Conservation (phyloP, 2,888 invertebrate species). For the Ptilodon capucinus region DNA sequence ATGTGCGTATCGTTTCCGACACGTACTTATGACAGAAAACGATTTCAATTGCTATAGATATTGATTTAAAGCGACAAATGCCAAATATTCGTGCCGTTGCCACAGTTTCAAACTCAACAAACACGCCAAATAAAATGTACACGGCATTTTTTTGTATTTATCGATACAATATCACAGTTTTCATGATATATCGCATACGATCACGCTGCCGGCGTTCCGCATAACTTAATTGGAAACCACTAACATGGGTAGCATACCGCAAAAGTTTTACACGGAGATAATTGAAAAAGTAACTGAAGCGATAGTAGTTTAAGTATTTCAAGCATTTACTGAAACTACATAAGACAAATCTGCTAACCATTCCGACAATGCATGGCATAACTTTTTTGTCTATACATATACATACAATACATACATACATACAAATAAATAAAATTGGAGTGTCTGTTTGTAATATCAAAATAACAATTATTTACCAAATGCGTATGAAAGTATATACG, state of each 20-base stretch:
- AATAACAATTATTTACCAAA: too few relatives aligned
- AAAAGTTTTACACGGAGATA: slow-evolving; percentile 25
- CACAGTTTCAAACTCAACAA: neutral
- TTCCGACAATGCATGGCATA: too few relatives aligned
- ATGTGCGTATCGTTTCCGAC: slow-evolving; percentile 1
- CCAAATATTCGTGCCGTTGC: slow-evolving; percentile 12
- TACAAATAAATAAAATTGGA: too few relatives aligned
- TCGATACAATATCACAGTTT: slow-evolving; percentile 27
- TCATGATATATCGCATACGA: slow-evolving; percentile 53
- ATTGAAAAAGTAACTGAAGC: slow-evolving; percentile 29
- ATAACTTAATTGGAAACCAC: slow-evolving; percentile 76
- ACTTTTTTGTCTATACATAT: too few relatives aligned
- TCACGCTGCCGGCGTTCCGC: slow-evolving; percentile 68
- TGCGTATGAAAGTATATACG: too few relatives aligned
- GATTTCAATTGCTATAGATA: slow-evolving; percentile 1
- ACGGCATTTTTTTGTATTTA: neutral
- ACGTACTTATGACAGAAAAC: slow-evolving; percentile 4
- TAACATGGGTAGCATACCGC: slow-evolving; percentile 32
- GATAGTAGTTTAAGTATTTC: too few relatives aligned
- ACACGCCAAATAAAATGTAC: neutral
- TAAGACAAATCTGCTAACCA: too few relatives aligned
- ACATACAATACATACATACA: too few relatives aligned
- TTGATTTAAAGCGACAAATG: neutral
- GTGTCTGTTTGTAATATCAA: too few relatives aligned
- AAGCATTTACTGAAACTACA: too few relatives aligned